Evolutionary conservation across 2,888 invertebrate species (phyloP), one percentile per base, ranked within the genome.

Genomic region (Lepidonotus clava): DNA sequence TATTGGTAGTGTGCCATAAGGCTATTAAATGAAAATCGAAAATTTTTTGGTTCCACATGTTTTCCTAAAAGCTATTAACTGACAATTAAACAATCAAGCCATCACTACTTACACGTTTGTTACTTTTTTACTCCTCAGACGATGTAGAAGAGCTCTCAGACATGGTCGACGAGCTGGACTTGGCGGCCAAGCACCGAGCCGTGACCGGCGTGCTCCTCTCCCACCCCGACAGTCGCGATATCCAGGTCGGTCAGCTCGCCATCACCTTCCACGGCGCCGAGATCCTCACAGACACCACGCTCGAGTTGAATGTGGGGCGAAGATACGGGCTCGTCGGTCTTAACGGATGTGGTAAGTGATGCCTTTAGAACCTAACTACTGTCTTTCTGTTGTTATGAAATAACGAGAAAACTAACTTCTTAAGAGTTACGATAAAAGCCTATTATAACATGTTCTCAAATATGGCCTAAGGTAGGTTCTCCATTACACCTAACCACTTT

Each of bases 251-350:
- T 88, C 98, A 97, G 93, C 97, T 99, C 94, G 98, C 99, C 51
- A 97, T 99, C 91, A 99, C 98, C 76, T 99, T 99, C 95, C 99
- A 99, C 93, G 99, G 99, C 88, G 96, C 97, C 92, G 99, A 99
- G 95, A 95, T 99, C 91, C 96, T 99, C 86, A 97, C 97, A 93
- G 99, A 99, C 94, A 98, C 99, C 0, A 96, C 97, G 94, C 95
- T 99, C 41, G 99, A 99, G 95, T 96, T 99, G 95, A 99, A 99
- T 95, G 98, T 98, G 94, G 99, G 99, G 0, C 96, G 99, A 89
- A 96, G 99, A 91, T 99, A 99, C 94, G 99, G 99, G 91, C 95
- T 99, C 14, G 96, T 99, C 90, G 99, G 99, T 85, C 95, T 98
- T n/a, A 99, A 99, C 95, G 99, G 99, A 90, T 97, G 98, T 94